Conservation (phyloP, 2,888 invertebrate species). For the Drosophila buzzatii region DNA sequence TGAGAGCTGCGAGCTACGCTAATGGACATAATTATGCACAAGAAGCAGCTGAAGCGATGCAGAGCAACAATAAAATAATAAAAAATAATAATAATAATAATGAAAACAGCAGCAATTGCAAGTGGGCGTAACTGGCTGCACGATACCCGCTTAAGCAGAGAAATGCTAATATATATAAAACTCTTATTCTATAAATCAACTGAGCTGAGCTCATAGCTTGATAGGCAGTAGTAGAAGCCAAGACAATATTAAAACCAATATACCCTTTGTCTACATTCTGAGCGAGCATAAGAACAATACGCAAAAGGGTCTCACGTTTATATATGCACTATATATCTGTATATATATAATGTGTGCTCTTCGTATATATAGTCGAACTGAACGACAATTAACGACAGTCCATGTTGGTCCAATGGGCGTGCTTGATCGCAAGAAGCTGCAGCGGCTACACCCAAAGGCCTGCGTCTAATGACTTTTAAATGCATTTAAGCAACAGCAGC, state of each 20-base stretch:
- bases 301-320: conserved; percentile 16
- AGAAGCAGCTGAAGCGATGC: conserved; percentile 23
- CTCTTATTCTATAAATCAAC: too few relatives aligned
- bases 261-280: background rate
- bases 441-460: conserved; percentile 42
- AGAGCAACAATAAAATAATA: background rate
- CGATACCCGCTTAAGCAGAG: background rate
- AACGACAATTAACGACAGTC: conserved; percentile 73
- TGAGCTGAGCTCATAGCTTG: too few relatives aligned
- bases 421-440: conserved; percentile 42
- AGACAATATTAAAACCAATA: background rate
- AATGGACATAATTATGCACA: conserved; percentile 70
- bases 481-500: conserved; percentile 56
- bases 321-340: background rate
- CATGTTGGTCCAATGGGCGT: conserved; percentile 50
- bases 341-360: conserved; percentile 1
- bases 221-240: too few relatives aligned
- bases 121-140: background rate
- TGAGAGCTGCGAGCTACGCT: conserved; percentile 45
- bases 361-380: conserved; percentile 32
- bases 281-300: background rate
- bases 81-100: background rate
- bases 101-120: background rate
- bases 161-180: background rate
- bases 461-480: conserved; percentile 75